phyloP scores from a whole-genome alignment of 2,888 invertebrate species.

The Plebejus argus region DNA sequence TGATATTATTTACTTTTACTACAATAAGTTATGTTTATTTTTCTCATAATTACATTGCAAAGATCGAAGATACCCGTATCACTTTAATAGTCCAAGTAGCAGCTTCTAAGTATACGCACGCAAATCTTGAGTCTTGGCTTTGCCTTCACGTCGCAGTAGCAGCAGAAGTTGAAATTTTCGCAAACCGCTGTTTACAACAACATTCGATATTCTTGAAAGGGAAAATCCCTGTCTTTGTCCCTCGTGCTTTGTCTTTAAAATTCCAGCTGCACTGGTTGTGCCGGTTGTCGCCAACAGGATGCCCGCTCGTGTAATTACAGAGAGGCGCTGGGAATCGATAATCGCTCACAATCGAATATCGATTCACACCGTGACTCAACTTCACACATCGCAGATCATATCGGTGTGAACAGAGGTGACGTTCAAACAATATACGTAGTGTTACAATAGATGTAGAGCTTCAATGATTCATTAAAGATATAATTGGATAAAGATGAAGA shows the following conservation, averaged over 20 bases:
- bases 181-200: not conserved
- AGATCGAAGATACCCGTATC: not conserved
- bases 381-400: constrained; percentile 28
- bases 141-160: not conserved
- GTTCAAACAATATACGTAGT: not conserved
- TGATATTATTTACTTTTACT: not conserved
- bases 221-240: constrained; percentile 7
- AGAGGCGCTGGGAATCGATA: constrained; percentile 26
- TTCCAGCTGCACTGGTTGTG: constrained; percentile 10
- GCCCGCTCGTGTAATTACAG: constrained; percentile 28
- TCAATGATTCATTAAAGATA: too few relatives aligned
- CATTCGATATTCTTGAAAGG: not conserved
- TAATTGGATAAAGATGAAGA: too few relatives aligned
- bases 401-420: constrained; percentile 7
- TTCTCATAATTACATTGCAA: not conserved
- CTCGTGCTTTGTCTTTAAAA: constrained; percentile 16
- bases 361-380: constrained; percentile 24
- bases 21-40: not conserved
- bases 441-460: too few relatives aligned
- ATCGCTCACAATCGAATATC: constrained; percentile 30
- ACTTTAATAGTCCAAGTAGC: not conserved
- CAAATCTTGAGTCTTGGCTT: not conserved
- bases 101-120: not conserved
- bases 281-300: constrained; percentile 28
- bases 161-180: not conserved